Base-by-base conservation (phyloP, 2,888 invertebrate species). In the Actias luna region DNA sequence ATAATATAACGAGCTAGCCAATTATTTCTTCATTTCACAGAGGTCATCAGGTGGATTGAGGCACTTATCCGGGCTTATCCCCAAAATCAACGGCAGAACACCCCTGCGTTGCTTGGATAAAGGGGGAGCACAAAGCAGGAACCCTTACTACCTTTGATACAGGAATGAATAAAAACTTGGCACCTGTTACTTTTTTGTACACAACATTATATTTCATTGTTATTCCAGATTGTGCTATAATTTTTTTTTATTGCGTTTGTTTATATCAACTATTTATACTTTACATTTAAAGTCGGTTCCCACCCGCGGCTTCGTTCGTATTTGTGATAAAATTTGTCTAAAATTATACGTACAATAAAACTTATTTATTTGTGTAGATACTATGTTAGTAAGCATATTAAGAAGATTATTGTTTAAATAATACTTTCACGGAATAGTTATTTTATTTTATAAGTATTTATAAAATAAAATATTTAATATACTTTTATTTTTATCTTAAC, bases 1-100 rank as follows among this genome's bases (percentile, higher is more conserved):
- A 42, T 42, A 39, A 64, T 69, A 59, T 61, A 68, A 63, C 65
- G 33, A 42, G 33, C 35, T 46, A 61, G 61, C 64, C 64, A 64
- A 69, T 69, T 65, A 66, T 63, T 64, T 59, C 64, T 55, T 67
- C 55, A 64, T 67, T 64, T 64, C 18, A 64, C 66, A 63, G 60
- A 36, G 63, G 68, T 64, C 66, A 59, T 62, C 61, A 62, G 61
- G 61, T 62, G 61, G 57, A 39, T 62, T 42, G 42, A 42, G 58
- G 57, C 39, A 62, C 39, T 62, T 62, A 62, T 62, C 61, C 52
- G 22, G 39, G 58, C 59, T 64, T 62, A 64, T 64, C 64, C 55
- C 55, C 33, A 36, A 57, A 64, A 62, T 59, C 55, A 55, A 55
- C 63, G 52, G 63, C 50, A 33, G 52, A 22, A 52, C 55, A 64